Percentiles rank a stretch among this genome's conserved stretches.
These are phyloP conservation scores for Leucosticte australis DNA, from an alignment of 2,113 vertebrate genomes.

Conservation along the genomic window DNA sequence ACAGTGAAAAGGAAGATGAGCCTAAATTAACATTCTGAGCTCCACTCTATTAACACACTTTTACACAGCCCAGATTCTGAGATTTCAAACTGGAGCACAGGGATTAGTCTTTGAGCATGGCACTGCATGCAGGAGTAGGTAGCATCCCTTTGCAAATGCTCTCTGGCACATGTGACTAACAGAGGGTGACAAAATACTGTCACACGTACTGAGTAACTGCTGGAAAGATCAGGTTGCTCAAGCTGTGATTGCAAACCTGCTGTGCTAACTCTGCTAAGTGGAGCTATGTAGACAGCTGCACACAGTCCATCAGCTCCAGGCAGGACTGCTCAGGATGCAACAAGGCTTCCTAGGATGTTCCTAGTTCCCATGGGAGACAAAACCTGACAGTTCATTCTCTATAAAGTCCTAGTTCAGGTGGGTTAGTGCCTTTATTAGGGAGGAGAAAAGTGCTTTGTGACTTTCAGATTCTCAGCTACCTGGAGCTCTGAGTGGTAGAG, in stretches of 20 bases:
- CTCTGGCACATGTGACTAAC: background rate
- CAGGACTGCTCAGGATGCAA: background rate
- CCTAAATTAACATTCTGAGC: background rate
- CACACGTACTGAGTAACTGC: background rate
- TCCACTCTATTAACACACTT: accelerated
- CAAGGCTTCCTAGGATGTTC: background rate
- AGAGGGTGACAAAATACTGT: background rate
- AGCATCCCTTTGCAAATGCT: background rate
- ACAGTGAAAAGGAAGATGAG: background rate
- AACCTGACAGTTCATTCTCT: background rate
- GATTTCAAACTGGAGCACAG: background rate
- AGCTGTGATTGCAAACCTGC: accelerated
- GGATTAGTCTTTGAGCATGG: background rate
- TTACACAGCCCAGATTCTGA: background rate
- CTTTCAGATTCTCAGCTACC: background rate
- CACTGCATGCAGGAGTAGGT: accelerated
- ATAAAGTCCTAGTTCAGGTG: background rate
- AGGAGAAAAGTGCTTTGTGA: background rate
- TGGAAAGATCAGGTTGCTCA: background rate
- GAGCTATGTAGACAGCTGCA: background rate
- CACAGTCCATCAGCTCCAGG: background rate
- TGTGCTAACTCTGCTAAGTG: background rate
- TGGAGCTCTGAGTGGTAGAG: background rate
- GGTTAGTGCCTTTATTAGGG: background rate
- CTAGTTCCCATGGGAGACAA: background rate